Evolutionary conservation across 23 tunicate species (phyloP).

Genomic region (Ascidia mentula): DNA sequence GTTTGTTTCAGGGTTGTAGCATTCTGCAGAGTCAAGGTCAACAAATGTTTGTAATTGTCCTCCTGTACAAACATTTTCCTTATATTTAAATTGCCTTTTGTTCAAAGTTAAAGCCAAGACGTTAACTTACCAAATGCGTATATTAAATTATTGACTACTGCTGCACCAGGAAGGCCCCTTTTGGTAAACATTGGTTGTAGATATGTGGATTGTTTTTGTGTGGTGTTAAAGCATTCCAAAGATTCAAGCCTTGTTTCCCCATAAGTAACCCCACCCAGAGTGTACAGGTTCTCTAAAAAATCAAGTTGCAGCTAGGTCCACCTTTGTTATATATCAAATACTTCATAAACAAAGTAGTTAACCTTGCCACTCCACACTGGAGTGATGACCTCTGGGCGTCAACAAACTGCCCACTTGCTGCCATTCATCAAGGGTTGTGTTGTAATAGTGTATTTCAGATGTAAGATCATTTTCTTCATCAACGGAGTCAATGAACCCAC

Average conservation of each 20-base stretch:
- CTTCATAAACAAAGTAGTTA: neutral
- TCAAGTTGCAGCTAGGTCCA: neutral
- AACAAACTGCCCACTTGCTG: neutral
- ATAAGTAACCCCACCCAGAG: neutral
- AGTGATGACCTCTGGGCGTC: neutral
- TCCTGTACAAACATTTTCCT: neutral
- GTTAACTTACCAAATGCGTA: neutral
- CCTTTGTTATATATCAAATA: neutral
- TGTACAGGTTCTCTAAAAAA: neutral
- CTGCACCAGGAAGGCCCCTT: neutral
- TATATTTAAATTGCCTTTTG: neutral
- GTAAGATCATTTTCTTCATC: neutral
- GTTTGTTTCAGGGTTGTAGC: constrained; percentile 3
- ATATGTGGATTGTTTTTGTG: neutral
- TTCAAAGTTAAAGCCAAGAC: neutral
- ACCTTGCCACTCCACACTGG: neutral
- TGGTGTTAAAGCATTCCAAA: neutral
- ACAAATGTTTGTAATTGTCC: neutral
- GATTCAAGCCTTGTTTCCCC: neutral
- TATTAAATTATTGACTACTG: neutral
- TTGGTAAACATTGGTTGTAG: neutral
- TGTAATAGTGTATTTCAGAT: neutral
- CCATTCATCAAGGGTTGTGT: neutral
- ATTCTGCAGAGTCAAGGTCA: neutral
- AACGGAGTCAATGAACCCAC: neutral